Percentiles rank a stretch among this genome's conserved stretches.
Evolutionary conservation across 2,113 vertebrate species (phyloP).

Genomic region (Marcusenius ussheri): DNA sequence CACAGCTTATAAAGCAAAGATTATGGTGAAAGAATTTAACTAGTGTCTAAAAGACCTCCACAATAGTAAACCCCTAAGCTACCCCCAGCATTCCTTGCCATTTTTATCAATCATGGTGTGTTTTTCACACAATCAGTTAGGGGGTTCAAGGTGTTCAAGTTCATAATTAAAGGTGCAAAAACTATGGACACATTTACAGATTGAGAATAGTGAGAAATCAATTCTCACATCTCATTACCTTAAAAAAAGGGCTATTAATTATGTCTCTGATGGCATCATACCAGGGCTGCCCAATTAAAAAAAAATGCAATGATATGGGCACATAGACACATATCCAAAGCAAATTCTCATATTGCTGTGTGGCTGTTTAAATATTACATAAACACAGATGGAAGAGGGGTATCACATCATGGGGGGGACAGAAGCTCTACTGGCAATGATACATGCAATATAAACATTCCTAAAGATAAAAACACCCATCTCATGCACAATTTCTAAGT

Average conservation of each 20-base stretch:
- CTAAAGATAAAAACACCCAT: background rate
- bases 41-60: background rate
- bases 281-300: background rate
- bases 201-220: background rate
- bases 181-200: background rate
- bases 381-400: background rate
- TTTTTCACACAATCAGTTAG: background rate
- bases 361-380: background rate
- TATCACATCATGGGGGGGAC: background rate
- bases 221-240: background rate
- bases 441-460: conserved; percentile 5
- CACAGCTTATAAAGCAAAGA: background rate
- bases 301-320: background rate
- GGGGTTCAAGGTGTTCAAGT: background rate
- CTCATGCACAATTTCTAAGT: background rate
- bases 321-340: background rate
- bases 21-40: background rate
- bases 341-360: background rate
- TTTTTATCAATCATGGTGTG: background rate
- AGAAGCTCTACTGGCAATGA: background rate
- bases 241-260: background rate
- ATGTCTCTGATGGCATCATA: background rate
- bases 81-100: background rate
- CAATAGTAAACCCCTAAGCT: background rate
- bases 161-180: background rate